A percentile compares a stretch with the other conserved stretches of the same genome.
phyloP scores from a whole-genome alignment of 2,888 invertebrate species.

The Cataglyphis rosenhaueri region DNA sequence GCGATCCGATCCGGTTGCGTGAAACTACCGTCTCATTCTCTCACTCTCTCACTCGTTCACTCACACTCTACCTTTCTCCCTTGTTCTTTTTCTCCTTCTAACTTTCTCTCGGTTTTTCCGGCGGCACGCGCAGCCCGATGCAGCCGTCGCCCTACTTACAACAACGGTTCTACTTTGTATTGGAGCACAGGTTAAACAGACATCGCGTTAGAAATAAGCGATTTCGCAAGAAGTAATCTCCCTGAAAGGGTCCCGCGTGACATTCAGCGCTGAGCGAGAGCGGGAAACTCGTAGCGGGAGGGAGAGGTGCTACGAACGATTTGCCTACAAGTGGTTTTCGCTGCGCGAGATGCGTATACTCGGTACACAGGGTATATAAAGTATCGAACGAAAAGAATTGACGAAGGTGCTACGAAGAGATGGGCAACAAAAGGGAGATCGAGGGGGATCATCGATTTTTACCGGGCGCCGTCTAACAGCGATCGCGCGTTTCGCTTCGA shows the following conservation, averaged over 20 bases:
- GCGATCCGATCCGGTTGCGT: conserved; percentile 70
- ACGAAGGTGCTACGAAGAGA: conserved; percentile 21
- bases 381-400: conserved; percentile 39
- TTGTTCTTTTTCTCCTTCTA: background rate
- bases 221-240: conserved; percentile 41
- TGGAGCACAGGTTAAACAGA: conserved; percentile 52
- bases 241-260: conserved; percentile 32
- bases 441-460: conserved; percentile 8
- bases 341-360: conserved; percentile 35
- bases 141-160: conserved; percentile 71
- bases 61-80: conserved; percentile 10
- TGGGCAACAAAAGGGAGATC: conserved; percentile 23
- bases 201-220: conserved; percentile 51
- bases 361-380: conserved; percentile 33
- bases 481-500: conserved; percentile 77
- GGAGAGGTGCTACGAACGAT: conserved; percentile 46
- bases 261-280: conserved; percentile 27
- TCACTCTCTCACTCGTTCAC: background rate
- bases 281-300: conserved; percentile 13
- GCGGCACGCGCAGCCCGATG: conserved; percentile 64
- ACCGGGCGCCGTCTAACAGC: conserved; percentile 69
- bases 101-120: conserved; percentile 30
- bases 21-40: conserved; percentile 66
- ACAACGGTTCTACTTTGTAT: conserved; percentile 53
- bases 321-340: conserved; percentile 51